These are phyloP conservation scores for Oedothorax gibbosus DNA, from an alignment of 1,140 invertebrate species.

Conservation along the genomic window DNA sequence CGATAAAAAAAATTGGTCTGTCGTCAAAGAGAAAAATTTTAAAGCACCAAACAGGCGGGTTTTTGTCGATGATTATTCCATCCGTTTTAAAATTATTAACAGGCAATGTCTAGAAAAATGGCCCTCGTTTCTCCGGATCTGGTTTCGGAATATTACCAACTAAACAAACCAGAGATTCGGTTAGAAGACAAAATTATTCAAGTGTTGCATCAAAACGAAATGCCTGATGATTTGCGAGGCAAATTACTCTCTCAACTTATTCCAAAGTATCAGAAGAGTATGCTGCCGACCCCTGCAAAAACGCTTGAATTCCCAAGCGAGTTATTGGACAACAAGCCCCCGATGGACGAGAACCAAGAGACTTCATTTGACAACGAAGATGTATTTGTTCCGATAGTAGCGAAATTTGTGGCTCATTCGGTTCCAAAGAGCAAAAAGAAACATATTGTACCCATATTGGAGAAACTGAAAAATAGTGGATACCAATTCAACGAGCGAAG, in stretches of 20 bases:
- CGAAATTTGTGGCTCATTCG: no score
- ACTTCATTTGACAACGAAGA: not conserved
- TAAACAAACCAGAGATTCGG: not conserved
- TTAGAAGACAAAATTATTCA: not conserved
- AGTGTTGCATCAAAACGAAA: not conserved
- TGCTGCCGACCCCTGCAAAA: not conserved
- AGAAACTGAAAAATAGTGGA: not conserved
- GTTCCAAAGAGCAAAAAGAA: no score
- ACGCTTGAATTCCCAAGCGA: not conserved
- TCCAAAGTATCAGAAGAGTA: not conserved
- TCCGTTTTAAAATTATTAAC: not conserved
- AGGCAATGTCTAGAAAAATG: not conserved
- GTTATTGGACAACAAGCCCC: not conserved
- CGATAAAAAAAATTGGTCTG: not conserved
- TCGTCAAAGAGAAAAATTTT: not conserved
- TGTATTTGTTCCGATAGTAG: no score
- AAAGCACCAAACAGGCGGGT: not conserved
- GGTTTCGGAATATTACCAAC: not conserved
- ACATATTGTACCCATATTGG: not conserved
- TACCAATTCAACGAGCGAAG: not conserved
- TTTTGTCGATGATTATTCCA: constrained; percentile 1
- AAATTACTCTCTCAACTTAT: not conserved
- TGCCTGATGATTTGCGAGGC: not conserved
- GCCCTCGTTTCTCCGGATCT: not conserved
- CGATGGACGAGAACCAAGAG: not conserved